Base-by-base conservation (phyloP, 2,113 vertebrate species). In the Parus major region DNA sequence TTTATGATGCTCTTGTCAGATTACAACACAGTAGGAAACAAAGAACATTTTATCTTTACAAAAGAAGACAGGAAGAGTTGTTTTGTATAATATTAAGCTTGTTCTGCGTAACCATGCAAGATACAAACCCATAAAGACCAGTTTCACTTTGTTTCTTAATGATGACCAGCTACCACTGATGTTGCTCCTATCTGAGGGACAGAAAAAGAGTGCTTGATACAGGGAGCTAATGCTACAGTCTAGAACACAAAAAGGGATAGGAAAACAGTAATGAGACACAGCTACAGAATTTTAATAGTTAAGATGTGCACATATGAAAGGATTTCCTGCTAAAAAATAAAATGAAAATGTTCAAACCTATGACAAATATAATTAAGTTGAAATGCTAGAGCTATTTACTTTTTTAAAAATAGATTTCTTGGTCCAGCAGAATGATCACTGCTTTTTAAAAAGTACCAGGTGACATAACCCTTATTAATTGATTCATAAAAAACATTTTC, bases 1-100 rank as follows among this genome's bases (percentile, higher is more conserved):
- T 88, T 86, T 50, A 71, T 28, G 36, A 91, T 78, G 90, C 28
- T 82, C 81, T 57, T 80, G 50, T 71, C 47, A 39, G 63, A 52
- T 80, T 12, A 69, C 59, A 78, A 56, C 92, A 65, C 53, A 91
- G 47, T 9, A 79, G 91, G 63, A 95, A 90, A 75, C 68, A 88
- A 71, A 92, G 63, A 90, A 75, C 80, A 88, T 49, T 94, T 79
- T 82, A 86, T 56, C 36, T 39, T 93, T 80, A 56, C 76, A 88
- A 93, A 92, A 27, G 9, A 87, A 95, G 85, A 42, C 63, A 86
- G 81, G 75, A 92, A 84, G 6, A 21, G 47, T 33, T 92, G 57
- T 83, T 87, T 39, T 44, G 49, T 41, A 83, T 20, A 70, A 49
- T 41, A 56, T 47, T 76, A 79, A 69, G 55, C 72, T 65, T 87